Evolutionary conservation across 1,140 invertebrate genomes (phyloP), one percentile per base, ranked within the genome.

Genomic region (Drosophila equinoxialis): DNA sequence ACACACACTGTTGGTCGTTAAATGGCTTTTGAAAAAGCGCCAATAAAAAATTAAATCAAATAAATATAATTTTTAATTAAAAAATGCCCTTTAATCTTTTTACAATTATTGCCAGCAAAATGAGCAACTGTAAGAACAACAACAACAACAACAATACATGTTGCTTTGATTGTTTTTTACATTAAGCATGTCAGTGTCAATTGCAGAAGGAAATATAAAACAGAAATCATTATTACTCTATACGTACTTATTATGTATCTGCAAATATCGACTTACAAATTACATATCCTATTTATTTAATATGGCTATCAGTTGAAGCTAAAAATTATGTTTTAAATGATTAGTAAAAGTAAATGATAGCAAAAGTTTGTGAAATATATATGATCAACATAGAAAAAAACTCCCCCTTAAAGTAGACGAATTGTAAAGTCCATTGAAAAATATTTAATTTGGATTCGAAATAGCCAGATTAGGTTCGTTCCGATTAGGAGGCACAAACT

Each of bases 51-150:
- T 87, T 87, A 87, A 87, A 87, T 87, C 84, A 87, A 87, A 87
- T 84, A 87, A 84, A 89, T 89, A 87, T 89, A 89, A 87, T 87
- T 87, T 87, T 87, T 87, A 87, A 87, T 87, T 87, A 87, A 87
- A 87, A 89, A 87, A 89, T 75, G 74, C 77, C 84, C 84, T 89
- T 87, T 87, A 89, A 89, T 89, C 84, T 84, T 71, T 87, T 87
- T 70, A 89, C 82, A 86, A 87, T 86, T 87, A 86, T 86, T 87
- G 68, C 79, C 65, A 65, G 60, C 54, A 74, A 73, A 81, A 75
- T 85, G 74, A 65, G 57, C 62, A 65, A 48, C 58, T 61, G 41
- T 62, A 60, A 17, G 54, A 74, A 57, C 59, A 72, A 48, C 48
- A 59, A 48, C 51, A 61, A 55, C 26, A 51, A 48, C 42, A 42